Evolutionary conservation across 2,113 vertebrate species (phyloP), one percentile per base, ranked within the genome.

Genomic region (Brachyistius frenatus): DNA sequence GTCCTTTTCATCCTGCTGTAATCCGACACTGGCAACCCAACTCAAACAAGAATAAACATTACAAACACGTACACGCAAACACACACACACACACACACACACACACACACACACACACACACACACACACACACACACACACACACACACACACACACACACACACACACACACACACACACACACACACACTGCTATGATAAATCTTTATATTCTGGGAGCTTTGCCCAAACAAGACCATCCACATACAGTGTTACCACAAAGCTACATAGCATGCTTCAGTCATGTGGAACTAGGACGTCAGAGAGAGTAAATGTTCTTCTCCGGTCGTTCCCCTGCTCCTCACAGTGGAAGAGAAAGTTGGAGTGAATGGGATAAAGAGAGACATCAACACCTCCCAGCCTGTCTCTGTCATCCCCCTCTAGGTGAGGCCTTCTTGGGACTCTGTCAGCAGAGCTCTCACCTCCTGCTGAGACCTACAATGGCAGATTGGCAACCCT

Each of bases 401-500:
- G 66, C 52, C 32, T 0, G 62, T 79, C 67, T 73, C 81, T 71
- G 74, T 85, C 83, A 66, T 73, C 62, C 66, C 78, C 64, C 80
- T 75, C 5, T 58, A 87, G 81, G 84, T 79, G 60, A 64, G 80
- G 73, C 50, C 74, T 86, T 81, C 58, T 79, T 88, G 70, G 70
- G 72, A 68, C 76, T 80, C 81, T 69, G 84, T 90, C 86, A 87
- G 88, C 79, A 73, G 80, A 81, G 80, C 85, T 65, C 33, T 65
- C 81, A 23, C 64, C 85, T 73, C 87, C 80, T 65, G 57, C 86
- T 70, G 86, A 87, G 85, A 72, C 74, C 77, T 50, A 89, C 87
- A 86, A 88, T 86, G 75, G 84, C 89, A 90, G 89, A 93, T 86
- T 91, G 91, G 84, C 91, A 91, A 66, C 90, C 66, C 33, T 89